A percentile compares a stretch with the other conserved stretches of the same genome.
Evolutionary conservation across 2,797 vertebrate genomes (phyloP).

Genomic region (Lates japonicus): DNA sequence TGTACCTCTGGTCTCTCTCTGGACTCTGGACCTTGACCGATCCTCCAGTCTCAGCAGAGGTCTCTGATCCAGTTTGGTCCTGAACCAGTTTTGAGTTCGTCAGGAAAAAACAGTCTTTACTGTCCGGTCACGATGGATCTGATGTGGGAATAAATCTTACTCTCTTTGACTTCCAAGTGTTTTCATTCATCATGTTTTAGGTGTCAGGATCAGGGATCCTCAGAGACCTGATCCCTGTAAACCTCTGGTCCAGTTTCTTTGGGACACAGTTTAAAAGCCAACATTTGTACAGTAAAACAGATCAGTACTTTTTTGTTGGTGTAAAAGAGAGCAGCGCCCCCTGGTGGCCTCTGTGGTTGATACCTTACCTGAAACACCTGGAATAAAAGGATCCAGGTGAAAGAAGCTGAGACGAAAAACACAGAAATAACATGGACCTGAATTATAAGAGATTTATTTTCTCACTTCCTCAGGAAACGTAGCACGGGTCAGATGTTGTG

Average conservation of each 20-base stretch:
- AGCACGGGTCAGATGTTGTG: no score
- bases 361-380: no score
- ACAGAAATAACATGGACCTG: no score
- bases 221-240: not conserved
- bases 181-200: not conserved
- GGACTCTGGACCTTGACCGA: not conserved
- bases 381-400: no score
- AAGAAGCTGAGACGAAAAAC: no score
- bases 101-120: not conserved
- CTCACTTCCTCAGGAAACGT: no score
- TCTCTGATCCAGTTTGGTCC: not conserved
- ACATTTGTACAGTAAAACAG: no score
- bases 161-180: not conserved
- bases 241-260: not conserved
- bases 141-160: constrained; percentile 30
- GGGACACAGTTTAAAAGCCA: no score
- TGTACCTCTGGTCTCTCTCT: not conserved
- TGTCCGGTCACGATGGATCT: not conserved
- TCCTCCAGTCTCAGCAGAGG: not conserved
- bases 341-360: no score
- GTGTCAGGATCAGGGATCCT: not conserved
- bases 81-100: not conserved
- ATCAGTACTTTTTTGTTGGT: no score
- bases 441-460: no score
- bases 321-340: no score